A percentile compares a stretch with the other conserved stretches of the same genome.
Conservation (phyloP, 2,797 vertebrate species). For the Cottoperca gobio region DNA sequence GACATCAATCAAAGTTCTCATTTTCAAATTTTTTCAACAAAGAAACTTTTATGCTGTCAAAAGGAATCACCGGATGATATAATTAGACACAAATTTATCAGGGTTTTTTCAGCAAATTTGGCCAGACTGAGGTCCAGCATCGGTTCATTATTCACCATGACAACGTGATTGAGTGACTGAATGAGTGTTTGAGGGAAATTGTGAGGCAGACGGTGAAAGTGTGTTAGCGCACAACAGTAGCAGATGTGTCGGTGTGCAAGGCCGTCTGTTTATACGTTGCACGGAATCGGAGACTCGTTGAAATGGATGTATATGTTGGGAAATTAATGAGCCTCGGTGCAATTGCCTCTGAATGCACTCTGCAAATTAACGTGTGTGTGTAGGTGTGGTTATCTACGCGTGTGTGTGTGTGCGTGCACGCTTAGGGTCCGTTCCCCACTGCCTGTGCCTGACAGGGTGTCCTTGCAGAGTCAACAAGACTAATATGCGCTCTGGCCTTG, state of each 20-base stretch:
- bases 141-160: conserved; percentile 45
- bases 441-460: conserved; percentile 82
- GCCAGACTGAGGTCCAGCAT: conserved; percentile 18
- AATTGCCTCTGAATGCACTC: conserved; percentile 57
- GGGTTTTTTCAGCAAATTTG: conserved; percentile 27
- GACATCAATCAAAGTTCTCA: background rate
- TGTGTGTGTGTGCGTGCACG: conserved; percentile 33
- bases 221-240: conserved; percentile 48
- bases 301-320: conserved; percentile 72
- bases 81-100: background rate
- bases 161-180: conserved; percentile 42
- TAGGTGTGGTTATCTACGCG: conserved; percentile 34
- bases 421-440: conserved; percentile 64
- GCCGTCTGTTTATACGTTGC: conserved; percentile 56
- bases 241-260: conserved; percentile 57
- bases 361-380: conserved; percentile 63
- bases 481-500: conserved; percentile 83
- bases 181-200: conserved; percentile 41
- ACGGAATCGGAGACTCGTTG: conserved; percentile 55
- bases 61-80: background rate
- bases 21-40: background rate
- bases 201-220: conserved; percentile 60
- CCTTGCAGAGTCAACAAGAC: conserved; percentile 87
- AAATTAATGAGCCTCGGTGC: conserved; percentile 80
- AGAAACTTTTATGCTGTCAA: conserved; percentile 2